Conservation (phyloP, 1,140 invertebrate genomes). For the Drosophila oshimai region DNA sequence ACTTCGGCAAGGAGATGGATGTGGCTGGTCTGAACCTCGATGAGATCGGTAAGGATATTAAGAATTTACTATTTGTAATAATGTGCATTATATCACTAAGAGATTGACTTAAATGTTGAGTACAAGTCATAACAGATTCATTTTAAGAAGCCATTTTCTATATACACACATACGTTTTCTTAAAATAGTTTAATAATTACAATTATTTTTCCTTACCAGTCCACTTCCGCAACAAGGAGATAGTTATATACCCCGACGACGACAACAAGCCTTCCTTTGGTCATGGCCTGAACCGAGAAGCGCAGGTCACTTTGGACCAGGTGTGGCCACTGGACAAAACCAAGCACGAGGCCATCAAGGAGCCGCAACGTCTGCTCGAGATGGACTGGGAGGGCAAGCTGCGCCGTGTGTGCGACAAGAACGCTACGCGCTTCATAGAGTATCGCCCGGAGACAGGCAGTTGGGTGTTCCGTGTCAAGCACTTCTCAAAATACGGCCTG, state of each 20-base stretch:
- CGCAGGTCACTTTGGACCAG: conserved; percentile 95
- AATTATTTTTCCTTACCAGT: conserved; percentile 84
- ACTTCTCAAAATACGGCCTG: conserved; percentile 98
- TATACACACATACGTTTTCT: too few species aligned
- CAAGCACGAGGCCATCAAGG: conserved; percentile 90
- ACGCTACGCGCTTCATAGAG: conserved; percentile 95
- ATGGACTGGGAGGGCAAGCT: conserved; percentile 96
- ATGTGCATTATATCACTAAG: too few species aligned
- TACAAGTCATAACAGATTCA: too few species aligned
- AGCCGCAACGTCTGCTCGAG: conserved; percentile 88
- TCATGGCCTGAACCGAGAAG: conserved; percentile 93
- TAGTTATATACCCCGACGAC: conserved; percentile 89
- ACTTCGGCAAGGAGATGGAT: conserved; percentile 93
- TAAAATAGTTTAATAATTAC: too few species aligned
- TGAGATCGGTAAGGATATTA: conserved; percentile 88
- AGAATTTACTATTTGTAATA: too few species aligned
- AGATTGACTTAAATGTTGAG: too few species aligned
- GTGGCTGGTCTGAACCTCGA: conserved; percentile 95
- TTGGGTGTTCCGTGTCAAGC: conserved; percentile 97
- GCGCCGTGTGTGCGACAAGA: conserved; percentile 91
- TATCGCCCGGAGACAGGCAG: conserved; percentile 97
- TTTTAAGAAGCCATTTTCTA: too few species aligned
- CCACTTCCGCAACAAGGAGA: conserved; percentile 90
- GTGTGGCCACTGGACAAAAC: conserved; percentile 97
- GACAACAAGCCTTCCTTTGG: conserved; percentile 90